Evolutionary conservation across 2,888 invertebrate species (phyloP), one percentile per base, ranked within the genome.

Genomic region (Coelopa pilipes): DNA sequence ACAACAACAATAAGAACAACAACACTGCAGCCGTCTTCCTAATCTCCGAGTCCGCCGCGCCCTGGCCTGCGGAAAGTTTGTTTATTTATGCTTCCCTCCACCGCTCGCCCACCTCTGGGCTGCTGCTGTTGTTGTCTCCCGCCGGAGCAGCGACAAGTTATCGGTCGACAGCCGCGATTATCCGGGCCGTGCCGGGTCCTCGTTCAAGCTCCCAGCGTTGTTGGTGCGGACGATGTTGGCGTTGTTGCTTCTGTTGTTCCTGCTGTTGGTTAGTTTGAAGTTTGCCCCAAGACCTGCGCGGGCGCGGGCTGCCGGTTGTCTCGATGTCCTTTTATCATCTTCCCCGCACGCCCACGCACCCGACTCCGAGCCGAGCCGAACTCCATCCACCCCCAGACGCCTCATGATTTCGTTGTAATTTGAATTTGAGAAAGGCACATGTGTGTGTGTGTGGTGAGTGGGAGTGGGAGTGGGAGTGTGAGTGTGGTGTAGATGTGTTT

Each of bases 391-490:
- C 34, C 4, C 2, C 7, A 34, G 34, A 69, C 24, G n/a, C 60
- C n/a, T 21, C 66, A n/a, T 70, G 70, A 57, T 70, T 60, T 70
- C 60, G 15, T 10, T 70, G 49, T 50, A 47, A 70, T 60, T 59
- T 70, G 11, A 60, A 57, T 69, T 66, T 66, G 13, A 34, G 24
- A 55, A 69, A 21, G n/a, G 50, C 50, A 49, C 7, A 21, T 50
- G 49, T 66, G 7, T 11, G 67, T 68, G 10, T 68, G 53, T 24
- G 53, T 67, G 53, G n/a, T n/a, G n/a, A n/a, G n/a, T n/a, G n/a
- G n/a, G n/a, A n/a, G n/a, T n/a, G n/a, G n/a, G n/a, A n/a, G n/a
- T n/a, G n/a, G n/a, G n/a, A n/a, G n/a, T 68, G 15, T 17, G 17
- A 19, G 55, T 46, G n/a, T 17, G 50, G 49, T 55, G 3, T 59